Base-by-base conservation (phyloP, 2,888 invertebrate genomes). In the Trichopoda pennipes region DNA sequence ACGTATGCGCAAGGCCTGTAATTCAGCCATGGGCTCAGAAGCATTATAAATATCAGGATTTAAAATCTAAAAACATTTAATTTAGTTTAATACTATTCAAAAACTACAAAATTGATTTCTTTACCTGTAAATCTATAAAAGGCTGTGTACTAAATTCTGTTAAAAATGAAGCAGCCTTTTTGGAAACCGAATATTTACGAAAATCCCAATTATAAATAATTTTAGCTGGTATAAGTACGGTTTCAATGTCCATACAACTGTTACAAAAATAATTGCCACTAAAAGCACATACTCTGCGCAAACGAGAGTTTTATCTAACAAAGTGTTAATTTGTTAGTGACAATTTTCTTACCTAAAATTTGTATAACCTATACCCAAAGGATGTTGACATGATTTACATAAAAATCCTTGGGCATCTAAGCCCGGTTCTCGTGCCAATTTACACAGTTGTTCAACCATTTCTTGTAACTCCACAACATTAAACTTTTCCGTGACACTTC, bases 151-250 rank as follows among this genome's bases (percentile, higher is more conserved):
- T 95, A 87, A 96, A 94, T 89, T 96, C 95, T 70, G 94, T 92
- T 42, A 99, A 91, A 90, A 97, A 98, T 56, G 93, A 91, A 16
- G 95, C 94, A 35, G 95, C 95, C 86, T 94, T 94, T 85, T 94
- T 94, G 47, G 96, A 95, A 0, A 98, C 96, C 69, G 94, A 92
- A 92, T 96, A 96, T 84, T 93, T 93, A 86, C 94, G 94, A 88
- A 98, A 96, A 90, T 99, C 98, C 98, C 98, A 99, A 90, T 98
- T 98, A 89, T 96, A 96, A 74, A 98, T 93, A 47, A 99, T 95
- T 86, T 96, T 93, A 0, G 98, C 95, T 4, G 99, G 98, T 86
- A 98, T 96, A 75, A 95, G 92, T 85, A 94, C 94, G 66, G 94
- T 94, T 85, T 96, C 96, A 61, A 93, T 92, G 78, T 95, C 94